phyloP scores from a whole-genome alignment of 2,888 invertebrate species.

The Fragum whitleyi region DNA sequence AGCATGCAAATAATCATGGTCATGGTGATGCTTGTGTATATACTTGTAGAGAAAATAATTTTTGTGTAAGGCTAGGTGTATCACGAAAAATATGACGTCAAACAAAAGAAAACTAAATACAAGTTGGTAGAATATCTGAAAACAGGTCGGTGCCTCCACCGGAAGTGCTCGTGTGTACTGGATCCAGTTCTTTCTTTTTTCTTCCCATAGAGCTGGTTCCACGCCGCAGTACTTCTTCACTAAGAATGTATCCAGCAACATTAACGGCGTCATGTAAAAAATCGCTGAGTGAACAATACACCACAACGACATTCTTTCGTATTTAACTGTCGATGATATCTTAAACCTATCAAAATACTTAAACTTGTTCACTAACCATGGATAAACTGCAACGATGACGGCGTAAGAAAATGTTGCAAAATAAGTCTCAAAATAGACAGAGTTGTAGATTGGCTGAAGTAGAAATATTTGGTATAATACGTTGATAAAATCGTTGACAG shows the following conservation, averaged over 20 bases:
- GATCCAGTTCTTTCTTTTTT: conserved; percentile 66
- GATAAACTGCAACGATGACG: conserved; percentile 68
- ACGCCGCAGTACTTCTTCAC: conserved; percentile 79
- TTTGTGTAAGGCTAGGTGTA: conserved; percentile 76
- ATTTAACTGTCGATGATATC: conserved; percentile 70
- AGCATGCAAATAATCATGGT: conserved; percentile 75
- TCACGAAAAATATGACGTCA: conserved; percentile 77
- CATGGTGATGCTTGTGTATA: conserved; percentile 79
- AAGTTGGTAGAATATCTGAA: conserved; percentile 68
- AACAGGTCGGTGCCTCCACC: conserved; percentile 68
- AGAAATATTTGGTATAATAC: conserved; percentile 35
- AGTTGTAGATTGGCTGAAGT: conserved; percentile 69
- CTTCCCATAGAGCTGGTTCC: conserved; percentile 67
- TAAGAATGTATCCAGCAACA: conserved; percentile 76
- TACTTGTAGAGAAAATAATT: conserved; percentile 75
- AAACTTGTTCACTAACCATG: conserved; percentile 69
- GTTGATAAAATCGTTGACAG: background rate
- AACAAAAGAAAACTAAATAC: conserved; percentile 73
- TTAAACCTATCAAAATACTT: conserved; percentile 74
- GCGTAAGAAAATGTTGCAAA: conserved; percentile 73
- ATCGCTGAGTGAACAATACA: conserved; percentile 66
- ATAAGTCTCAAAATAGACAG: conserved; percentile 81
- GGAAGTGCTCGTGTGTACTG: conserved; percentile 77
- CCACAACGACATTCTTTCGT: conserved; percentile 56
- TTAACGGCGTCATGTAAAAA: conserved; percentile 74